Percentiles rank a stretch among this genome's conserved stretches.
Evolutionary conservation across 1,140 invertebrate species (phyloP).

Genomic region (Cecropterus lyciades): DNA sequence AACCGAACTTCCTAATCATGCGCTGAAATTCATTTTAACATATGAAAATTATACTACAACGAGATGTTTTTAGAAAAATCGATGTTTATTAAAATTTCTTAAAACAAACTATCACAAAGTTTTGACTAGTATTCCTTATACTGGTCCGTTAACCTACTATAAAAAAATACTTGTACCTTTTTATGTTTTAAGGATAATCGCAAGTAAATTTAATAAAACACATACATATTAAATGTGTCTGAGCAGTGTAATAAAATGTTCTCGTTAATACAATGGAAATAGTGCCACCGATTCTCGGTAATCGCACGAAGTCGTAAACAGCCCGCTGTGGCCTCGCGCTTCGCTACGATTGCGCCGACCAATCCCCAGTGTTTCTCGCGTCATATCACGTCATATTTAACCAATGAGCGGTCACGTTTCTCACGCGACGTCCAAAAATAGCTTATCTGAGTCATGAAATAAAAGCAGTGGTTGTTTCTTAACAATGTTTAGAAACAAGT

Average conservation of each 20-base stretch:
- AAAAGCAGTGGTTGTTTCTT: slow-evolving; percentile 83
- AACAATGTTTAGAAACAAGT: slow-evolving; percentile 84
- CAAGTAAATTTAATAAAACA: background rate
- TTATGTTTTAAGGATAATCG: too few species aligned
- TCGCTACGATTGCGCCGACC: slow-evolving; percentile 61
- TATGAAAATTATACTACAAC: too few species aligned
- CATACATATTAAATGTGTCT: background rate
- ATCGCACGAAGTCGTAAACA: slow-evolving; percentile 83
- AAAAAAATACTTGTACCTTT: too few species aligned
- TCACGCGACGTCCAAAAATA: slow-evolving; percentile 84
- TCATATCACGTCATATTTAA: slow-evolving; percentile 72
- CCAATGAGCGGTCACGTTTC: slow-evolving; percentile 70
- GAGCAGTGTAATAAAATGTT: background rate
- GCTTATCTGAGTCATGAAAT: slow-evolving; percentile 85
- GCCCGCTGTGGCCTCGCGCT: slow-evolving; percentile 80
- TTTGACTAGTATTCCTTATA: too few species aligned
- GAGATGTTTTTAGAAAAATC: too few species aligned
- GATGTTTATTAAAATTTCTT: too few species aligned
- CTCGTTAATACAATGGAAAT: slow-evolving; percentile 63
- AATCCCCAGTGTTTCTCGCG: slow-evolving; percentile 53
- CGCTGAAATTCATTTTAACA: too few species aligned
- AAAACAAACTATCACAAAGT: too few species aligned
- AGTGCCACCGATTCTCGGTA: slow-evolving; percentile 75
- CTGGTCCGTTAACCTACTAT: too few species aligned
- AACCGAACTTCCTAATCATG: too few species aligned